Base-by-base conservation (phyloP, 1,140 invertebrate species). In the Arctopsyche grandis region DNA sequence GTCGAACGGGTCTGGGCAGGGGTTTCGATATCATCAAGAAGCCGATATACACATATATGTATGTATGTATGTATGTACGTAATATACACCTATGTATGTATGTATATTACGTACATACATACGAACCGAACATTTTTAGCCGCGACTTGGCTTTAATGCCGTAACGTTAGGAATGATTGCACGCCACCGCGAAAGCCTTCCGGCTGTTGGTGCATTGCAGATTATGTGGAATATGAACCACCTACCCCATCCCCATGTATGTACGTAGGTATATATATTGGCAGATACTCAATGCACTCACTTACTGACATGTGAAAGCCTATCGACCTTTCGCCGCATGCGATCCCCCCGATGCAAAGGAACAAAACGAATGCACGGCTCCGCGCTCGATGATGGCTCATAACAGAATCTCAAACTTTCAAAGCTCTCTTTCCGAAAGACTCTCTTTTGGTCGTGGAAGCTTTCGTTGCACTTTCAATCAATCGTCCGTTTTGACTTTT, bases 161-260 rank as follows among this genome's bases (percentile, higher is more conserved):
- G 48, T 52, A 52, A 69, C 60, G 52, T 69, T 14, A 74, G 70
- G 74, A 77, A 79, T 79, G 80, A 81, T 81, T 79, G 80, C 80
- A 81, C 60, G 80, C 26, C 73, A 38, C 58, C 73, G 73, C 22
- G 66, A 12, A 73, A 80, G 52, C 75, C 78, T 69, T 78, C 48
- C 77, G 46, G 75, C 63, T 56, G 74, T 81, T 82, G 81, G 58
- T 82, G 81, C 81, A 82, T 82, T 82, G 81, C 81, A 82, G 81
- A 82, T 82, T 80, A 78, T 77, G 63, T 77, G 80, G 71, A 81
- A 81, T 81, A 81, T 80, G 78, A 82, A 75, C 78, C 74, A 14
- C 7, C 75, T 16, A 52, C 48, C 48, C 48, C 16, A 52, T 52
- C 16, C 48, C 29, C 29, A n/a, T n/a, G n/a, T 46, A 12, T 46